Evolutionary conservation across 2,113 vertebrate species (phyloP).

Genomic region (Trachemys scripta): DNA sequence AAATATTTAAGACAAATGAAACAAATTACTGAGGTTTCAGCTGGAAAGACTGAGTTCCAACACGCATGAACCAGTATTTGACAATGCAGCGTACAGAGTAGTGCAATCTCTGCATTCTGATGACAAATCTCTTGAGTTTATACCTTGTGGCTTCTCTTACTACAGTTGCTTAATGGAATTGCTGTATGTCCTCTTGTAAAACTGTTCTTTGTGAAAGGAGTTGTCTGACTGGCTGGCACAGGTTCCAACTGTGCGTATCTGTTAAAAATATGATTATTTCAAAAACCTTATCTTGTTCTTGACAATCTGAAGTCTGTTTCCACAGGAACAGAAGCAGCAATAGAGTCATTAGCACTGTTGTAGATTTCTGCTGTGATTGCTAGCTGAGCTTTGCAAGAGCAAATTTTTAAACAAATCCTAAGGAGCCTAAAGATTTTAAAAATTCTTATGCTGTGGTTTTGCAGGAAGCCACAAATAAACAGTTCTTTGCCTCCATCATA

Average conservation of each 20-base stretch:
- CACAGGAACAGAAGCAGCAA: conserved; percentile 6
- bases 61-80: not conserved
- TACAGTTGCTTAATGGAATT: not conserved
- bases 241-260: not conserved
- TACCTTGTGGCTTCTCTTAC: not conserved
- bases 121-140: not conserved
- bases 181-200: not conserved
- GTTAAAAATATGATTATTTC: not conserved
- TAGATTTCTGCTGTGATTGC: not conserved
- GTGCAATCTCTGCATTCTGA: not conserved
- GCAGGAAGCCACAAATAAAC: not conserved
- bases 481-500: not conserved
- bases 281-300: conserved; percentile 21
- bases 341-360: not conserved
- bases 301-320: conserved; percentile 23
- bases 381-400: not conserved
- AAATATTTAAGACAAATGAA: not conserved
- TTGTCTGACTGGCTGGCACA: not conserved
- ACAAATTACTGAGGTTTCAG: not conserved
- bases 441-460: not conserved
- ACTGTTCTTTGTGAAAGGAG: not conserved
- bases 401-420: not conserved
- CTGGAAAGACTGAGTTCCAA: not conserved
- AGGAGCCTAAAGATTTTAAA: not conserved
- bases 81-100: not conserved